Conservation (phyloP, 2,888 invertebrate species). For the Watsonalla binaria region DNA sequence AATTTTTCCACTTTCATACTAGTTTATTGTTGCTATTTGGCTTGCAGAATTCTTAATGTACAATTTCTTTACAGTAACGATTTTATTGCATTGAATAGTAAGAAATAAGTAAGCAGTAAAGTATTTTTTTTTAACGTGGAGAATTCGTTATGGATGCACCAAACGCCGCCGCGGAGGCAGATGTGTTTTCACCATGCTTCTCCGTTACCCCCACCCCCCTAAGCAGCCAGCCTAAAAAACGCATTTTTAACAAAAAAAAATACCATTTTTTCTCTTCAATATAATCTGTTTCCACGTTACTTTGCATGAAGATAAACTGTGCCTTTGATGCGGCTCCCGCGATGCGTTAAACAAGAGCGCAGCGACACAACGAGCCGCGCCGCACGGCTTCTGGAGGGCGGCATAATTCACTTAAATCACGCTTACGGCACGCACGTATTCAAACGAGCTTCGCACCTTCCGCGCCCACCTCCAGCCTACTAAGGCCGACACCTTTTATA, state of each 20-base stretch:
- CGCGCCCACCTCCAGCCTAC: constrained; percentile 25
- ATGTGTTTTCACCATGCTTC: no score
- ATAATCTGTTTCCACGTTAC: constrained; percentile 38
- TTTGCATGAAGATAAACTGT: constrained; percentile 36
- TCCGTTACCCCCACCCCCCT: no score
- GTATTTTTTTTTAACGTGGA: no score
- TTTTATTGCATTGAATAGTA: no score
- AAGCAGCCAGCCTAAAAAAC: no score
- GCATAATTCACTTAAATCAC: constrained; percentile 69
- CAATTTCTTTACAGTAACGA: no score
- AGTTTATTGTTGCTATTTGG: not conserved
- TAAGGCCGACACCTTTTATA: constrained; percentile 18
- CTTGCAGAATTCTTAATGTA: not conserved
- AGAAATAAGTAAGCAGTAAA: no score
- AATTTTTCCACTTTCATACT: not conserved
- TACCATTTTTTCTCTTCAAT: not conserved
- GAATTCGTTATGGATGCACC: no score
- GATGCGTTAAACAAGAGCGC: constrained; percentile 64
- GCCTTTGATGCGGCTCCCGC: constrained; percentile 61
- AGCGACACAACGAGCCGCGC: constrained; percentile 26
- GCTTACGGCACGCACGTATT: constrained; percentile 53
- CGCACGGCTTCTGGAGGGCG: constrained; percentile 37
- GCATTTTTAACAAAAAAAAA: not conserved
- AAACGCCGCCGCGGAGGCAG: no score
- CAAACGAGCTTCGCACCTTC: constrained; percentile 42